A percentile compares a stretch with the other conserved stretches of the same genome.
Conservation (phyloP, 2,888 invertebrate species). For the Tineola bisselliella region DNA sequence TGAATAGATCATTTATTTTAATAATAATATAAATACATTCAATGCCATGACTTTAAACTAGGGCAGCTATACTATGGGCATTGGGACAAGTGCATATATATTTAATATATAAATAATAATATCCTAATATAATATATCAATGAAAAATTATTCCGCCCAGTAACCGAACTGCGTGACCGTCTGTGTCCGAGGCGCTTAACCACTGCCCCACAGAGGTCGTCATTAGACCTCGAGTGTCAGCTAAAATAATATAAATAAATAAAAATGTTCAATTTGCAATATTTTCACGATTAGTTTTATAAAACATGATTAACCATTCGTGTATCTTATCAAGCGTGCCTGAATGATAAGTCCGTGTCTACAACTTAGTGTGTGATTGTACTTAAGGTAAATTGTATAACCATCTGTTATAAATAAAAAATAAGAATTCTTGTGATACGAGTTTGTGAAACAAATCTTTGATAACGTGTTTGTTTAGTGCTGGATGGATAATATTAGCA, state of each 20-base stretch:
- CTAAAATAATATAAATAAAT: background rate
- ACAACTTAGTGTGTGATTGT: constrained; percentile 4
- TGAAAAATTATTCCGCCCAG: too few species aligned
- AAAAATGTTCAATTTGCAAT: background rate
- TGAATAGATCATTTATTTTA: too few species aligned
- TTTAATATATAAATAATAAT: too few species aligned
- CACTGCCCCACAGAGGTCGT: too few species aligned
- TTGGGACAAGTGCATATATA: too few species aligned
- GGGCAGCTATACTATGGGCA: too few species aligned
- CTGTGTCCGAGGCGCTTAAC: too few species aligned
- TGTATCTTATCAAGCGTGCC: background rate
- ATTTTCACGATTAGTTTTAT: background rate
- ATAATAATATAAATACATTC: too few species aligned
- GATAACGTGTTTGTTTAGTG: background rate
- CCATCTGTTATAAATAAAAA: background rate
- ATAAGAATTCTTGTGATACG: background rate
- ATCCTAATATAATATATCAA: too few species aligned
- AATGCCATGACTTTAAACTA: too few species aligned
- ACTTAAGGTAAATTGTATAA: constrained; percentile 3
- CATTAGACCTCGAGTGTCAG: too few species aligned
- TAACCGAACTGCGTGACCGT: too few species aligned
- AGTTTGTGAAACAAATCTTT: background rate
- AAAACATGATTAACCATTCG: constrained; percentile 1
- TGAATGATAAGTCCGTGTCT: background rate
- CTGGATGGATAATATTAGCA: background rate